phyloP scores from a whole-genome alignment of 2,113 vertebrate genomes.

The Microtus oregoni region DNA sequence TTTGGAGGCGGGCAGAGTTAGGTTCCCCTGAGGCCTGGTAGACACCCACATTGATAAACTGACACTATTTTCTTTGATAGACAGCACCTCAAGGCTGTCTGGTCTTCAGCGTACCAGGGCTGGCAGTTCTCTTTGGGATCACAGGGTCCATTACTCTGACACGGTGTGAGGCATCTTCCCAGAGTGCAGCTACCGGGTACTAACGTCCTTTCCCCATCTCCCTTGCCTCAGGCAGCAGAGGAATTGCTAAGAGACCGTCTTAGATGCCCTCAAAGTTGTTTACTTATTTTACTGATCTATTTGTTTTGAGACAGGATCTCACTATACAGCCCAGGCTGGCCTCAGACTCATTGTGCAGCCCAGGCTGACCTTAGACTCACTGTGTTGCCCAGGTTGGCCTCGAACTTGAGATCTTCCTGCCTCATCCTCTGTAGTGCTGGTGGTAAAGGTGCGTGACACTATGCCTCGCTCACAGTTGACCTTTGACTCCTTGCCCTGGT shows the following conservation, averaged over 20 bases:
- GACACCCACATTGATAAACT: background rate
- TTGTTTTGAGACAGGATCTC: background rate
- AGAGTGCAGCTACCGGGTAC: background rate
- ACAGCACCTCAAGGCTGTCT: background rate
- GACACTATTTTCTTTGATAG: constrained; percentile 29
- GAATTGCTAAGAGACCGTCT: background rate
- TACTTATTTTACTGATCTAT: background rate
- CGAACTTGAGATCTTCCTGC: background rate
- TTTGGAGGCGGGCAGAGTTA: background rate
- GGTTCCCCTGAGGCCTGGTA: background rate
- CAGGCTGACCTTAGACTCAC: background rate
- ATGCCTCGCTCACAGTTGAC: too few relatives aligned
- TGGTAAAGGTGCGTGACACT: background rate
- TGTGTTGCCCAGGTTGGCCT: background rate
- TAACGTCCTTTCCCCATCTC: rapidly evolving
- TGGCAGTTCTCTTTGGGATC: background rate
- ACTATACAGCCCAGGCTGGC: background rate
- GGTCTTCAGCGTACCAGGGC: background rate
- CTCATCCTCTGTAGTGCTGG: background rate
- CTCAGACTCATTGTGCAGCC: background rate
- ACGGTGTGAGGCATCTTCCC: background rate
- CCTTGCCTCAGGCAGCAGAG: background rate
- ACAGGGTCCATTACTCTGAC: background rate
- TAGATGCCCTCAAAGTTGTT: background rate
- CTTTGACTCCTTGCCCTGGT: background rate